Conservation (phyloP, 2,797 vertebrate species). For the Percopsis omiscomaycus region DNA sequence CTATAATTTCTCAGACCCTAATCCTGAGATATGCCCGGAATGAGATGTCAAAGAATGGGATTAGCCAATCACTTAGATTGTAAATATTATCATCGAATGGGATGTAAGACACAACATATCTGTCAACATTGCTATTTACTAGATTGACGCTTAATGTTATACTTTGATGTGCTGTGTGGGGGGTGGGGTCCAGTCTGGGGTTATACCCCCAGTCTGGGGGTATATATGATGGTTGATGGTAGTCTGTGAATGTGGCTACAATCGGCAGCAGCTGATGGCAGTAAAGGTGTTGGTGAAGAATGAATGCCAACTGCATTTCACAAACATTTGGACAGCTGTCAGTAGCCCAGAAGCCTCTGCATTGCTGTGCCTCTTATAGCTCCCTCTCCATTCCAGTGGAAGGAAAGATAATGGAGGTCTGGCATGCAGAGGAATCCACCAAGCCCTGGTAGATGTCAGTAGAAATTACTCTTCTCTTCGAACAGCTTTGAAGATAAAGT, state of each 20-base stretch:
- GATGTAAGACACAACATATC: not conserved
- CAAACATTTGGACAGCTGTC: constrained; percentile 77
- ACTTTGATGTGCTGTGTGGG: constrained; percentile 6
- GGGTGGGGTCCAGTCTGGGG: not conserved
- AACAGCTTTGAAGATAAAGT: constrained; percentile 3
- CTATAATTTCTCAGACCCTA: constrained; percentile 27
- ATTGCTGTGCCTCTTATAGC: constrained; percentile 70
- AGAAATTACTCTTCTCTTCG: constrained; percentile 6
- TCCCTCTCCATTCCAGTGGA: constrained; percentile 58
- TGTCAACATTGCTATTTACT: not conserved
- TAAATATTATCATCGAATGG: not conserved
- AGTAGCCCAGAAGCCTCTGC: constrained; percentile 50
- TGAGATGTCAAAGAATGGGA: constrained; percentile 29
- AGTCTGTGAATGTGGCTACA: constrained; percentile 69
- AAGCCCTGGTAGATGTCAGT: constrained; percentile 41
- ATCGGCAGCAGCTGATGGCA: constrained; percentile 69
- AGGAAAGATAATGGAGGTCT: constrained; percentile 13
- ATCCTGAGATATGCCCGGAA: constrained; percentile 36
- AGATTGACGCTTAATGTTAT: not conserved
- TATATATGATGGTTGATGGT: constrained; percentile 49
- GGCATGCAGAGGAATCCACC: constrained; percentile 28
- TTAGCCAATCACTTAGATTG: constrained; percentile 9
- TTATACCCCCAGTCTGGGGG: constrained; percentile 16
- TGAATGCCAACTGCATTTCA: constrained; percentile 71
- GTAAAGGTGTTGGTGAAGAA: constrained; percentile 57